Conservation (phyloP, 1,140 invertebrate species). For the Trachymyrmex cornetzi region DNA sequence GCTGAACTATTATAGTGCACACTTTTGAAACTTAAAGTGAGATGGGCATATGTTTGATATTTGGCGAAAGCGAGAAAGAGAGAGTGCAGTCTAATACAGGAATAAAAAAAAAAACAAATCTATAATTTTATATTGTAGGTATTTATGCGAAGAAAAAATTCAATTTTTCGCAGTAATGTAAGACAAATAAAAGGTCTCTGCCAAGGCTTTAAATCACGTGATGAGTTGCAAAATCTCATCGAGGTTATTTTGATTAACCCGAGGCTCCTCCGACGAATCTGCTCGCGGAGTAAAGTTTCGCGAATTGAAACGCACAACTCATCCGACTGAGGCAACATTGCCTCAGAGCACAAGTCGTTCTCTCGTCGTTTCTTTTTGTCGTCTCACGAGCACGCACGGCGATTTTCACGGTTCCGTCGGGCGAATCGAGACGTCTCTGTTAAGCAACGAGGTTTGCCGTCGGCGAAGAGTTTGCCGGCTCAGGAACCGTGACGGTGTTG, state of each 20-base stretch:
- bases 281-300: background rate
- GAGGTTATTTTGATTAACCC: conserved; percentile 28
- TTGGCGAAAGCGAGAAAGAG: too few relatives aligned
- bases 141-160: background rate
- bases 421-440: conserved; percentile 73
- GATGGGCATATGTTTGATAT: too few relatives aligned
- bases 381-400: conserved; percentile 56
- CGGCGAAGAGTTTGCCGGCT: conserved; percentile 47
- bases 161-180: background rate
- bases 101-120: too few relatives aligned
- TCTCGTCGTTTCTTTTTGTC: conserved; percentile 53
- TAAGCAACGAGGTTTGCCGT: conserved; percentile 50
- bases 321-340: conserved; percentile 8
- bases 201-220: background rate
- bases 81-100: too few relatives aligned
- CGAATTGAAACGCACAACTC: conserved; percentile 44
- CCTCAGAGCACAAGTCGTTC: conserved; percentile 9
- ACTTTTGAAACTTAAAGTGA: too few relatives aligned
- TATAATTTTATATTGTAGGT: conserved; percentile 4
- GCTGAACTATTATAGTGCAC: too few relatives aligned
- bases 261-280: conserved; percentile 1
- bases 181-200: background rate
- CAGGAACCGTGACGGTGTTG: conserved; percentile 44
- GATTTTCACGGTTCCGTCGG: conserved; percentile 66
- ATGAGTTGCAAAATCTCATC: background rate